A percentile compares a stretch with the other conserved stretches of the same genome.
phyloP scores from a whole-genome alignment of 2,888 invertebrate species.

The Lithodes maja region DNA sequence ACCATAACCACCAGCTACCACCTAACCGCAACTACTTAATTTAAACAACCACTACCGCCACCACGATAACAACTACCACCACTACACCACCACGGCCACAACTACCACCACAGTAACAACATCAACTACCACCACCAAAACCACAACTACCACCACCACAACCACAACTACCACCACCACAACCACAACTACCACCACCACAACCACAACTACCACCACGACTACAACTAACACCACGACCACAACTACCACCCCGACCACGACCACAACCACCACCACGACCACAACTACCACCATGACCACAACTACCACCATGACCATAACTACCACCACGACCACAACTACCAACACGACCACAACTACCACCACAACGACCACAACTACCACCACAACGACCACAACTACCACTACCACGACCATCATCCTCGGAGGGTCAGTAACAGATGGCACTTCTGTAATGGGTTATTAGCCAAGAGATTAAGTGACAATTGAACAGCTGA shows the following conservation, averaged over 20 bases:
- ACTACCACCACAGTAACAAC: not conserved
- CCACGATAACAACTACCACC: not conserved
- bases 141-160: slow-evolving; percentile 1
- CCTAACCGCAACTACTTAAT: not conserved
- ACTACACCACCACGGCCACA: not conserved
- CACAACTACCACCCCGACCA: not conserved
- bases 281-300: slow-evolving; percentile 16
- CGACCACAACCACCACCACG: not conserved
- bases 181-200: not conserved
- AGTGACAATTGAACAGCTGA: no score
- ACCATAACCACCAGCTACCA: slow-evolving; percentile 4
- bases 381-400: slow-evolving; percentile 21
- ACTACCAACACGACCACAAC: not conserved
- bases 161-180: slow-evolving; percentile 19
- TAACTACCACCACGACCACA: not conserved
- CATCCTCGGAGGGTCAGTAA: not conserved
- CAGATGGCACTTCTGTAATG: no score
- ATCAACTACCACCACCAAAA: not conserved
- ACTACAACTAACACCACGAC: not conserved
- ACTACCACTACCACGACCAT: not conserved
- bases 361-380: not conserved
- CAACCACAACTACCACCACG: not conserved
- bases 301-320: slow-evolving; percentile 6
- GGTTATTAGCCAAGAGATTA: no score
- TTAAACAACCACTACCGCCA: slow-evolving; percentile 2